Base-by-base conservation (phyloP, 1,140 invertebrate species). In the Ceratina australensis region DNA sequence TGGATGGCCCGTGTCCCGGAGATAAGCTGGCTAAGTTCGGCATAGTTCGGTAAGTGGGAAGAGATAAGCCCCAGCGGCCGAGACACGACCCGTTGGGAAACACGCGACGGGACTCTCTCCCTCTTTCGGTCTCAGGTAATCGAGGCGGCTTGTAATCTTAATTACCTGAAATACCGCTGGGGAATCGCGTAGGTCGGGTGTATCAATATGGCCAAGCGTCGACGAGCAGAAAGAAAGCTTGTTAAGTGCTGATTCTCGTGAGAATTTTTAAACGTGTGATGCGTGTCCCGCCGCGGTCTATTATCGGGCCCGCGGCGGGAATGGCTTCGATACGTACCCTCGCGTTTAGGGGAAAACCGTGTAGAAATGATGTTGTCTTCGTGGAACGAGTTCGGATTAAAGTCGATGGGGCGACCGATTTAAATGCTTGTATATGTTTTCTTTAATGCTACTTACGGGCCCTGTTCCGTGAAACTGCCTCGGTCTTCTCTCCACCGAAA, bases 11-110 rank as follows among this genome's bases (percentile, higher is more conserved):
- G 78, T 84, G 81, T 84, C 64, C 47, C 20, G 20, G 42, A 85
- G 83, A 85, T 85, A 85, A 84, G 71, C 0, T 26, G 57, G 24
- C 82, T 72, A 84, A 81, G 71, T 74, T 78, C 71, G 79, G 82
- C 79, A 84, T 81, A 84, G 83, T 75, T 81, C 67, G 66, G 82
- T 85, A 81, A 85, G 79, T 85, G 83, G 82, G 49, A n/a, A 28
- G 16, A 64, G 83, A 85, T 85, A 84, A 83, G 54, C 2, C 8
- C 50, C 49, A 3, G 28, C 28, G 16, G 2, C 52, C 13, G 52
- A 13, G 54, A n/a, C 64, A 68, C 16, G 71, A 10, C 15, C 20
- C 4, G 64, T 56, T 50, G 42, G 50, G 65, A 74, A 79, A 81
- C 77, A 74, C 77, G 65, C 77, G 64, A 73, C 64, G 52, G 28